These are phyloP conservation scores for Drosophila nigrodunni DNA, from an alignment of 1,140 invertebrate species.

Conservation along the genomic window DNA sequence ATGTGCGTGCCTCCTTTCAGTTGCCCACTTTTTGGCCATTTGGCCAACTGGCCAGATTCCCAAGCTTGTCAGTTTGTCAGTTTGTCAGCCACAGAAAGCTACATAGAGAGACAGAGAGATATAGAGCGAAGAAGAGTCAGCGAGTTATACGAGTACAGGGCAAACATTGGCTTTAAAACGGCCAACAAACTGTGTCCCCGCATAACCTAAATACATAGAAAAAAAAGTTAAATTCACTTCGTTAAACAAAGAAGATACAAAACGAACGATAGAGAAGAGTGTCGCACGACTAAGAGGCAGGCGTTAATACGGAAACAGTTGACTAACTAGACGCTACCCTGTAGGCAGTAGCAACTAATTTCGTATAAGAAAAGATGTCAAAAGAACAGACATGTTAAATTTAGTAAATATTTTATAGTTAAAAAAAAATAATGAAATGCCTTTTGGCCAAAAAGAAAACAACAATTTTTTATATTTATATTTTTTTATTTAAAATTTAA, in stretches of 20 bases:
- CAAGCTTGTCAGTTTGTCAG: conserved; percentile 15
- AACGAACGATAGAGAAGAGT: background rate
- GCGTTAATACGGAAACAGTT: background rate
- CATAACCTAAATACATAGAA: conserved; percentile 59
- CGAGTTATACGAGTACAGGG: conserved; percentile 3
- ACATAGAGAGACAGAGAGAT: background rate
- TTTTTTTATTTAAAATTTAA: too few species aligned
- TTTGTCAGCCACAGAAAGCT: background rate
- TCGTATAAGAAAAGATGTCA: background rate
- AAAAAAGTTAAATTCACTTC: conserved; percentile 72
- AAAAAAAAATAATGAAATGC: too few species aligned
- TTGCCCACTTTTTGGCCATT: conserved; percentile 1
- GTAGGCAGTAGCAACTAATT: background rate
- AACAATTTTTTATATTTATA: too few species aligned
- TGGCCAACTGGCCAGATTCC: conserved; percentile 15
- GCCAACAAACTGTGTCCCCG: conserved; percentile 27
- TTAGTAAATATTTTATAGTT: too few species aligned
- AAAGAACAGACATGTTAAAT: background rate
- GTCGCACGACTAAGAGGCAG: background rate
- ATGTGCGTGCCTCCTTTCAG: conserved; percentile 21
- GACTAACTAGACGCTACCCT: background rate
- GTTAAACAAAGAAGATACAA: conserved; percentile 40
- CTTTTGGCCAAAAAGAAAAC: too few species aligned
- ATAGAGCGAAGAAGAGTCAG: background rate
- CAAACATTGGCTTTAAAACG: conserved; percentile 44